A percentile compares a stretch with the other conserved stretches of the same genome.
These are phyloP conservation scores for Mellivora capensis DNA, from an alignment of 2,113 vertebrate genomes.

Conservation along the genomic window DNA sequence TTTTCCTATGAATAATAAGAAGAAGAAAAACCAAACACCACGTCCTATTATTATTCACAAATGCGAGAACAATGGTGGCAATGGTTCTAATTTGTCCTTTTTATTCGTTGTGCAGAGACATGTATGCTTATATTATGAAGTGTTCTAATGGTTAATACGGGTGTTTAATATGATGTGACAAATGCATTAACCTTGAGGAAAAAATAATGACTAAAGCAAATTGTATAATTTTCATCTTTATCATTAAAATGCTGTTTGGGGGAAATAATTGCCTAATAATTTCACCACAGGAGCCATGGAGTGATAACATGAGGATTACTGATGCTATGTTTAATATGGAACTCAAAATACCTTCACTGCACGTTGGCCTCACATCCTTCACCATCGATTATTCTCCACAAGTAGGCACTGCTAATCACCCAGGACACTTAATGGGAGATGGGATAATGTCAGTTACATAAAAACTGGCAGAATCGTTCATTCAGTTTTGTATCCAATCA, in stretches of 20 bases:
- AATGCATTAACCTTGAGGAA: constrained; percentile 54
- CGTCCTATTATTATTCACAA: background rate
- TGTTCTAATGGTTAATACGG: background rate
- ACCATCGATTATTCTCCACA: background rate
- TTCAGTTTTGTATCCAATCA: background rate
- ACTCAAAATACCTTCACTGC: background rate
- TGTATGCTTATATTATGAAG: background rate
- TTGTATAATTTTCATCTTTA: constrained; percentile 32
- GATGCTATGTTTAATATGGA: background rate
- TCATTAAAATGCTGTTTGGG: constrained; percentile 41
- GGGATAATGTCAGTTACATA: background rate
- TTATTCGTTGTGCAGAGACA: background rate
- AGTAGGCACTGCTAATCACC: background rate
- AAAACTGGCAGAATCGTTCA: background rate
- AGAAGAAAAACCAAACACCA: background rate
- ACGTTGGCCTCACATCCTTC: fast-evolving
- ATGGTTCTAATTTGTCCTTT: background rate
- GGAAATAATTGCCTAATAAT: constrained; percentile 21
- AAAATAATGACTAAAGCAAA: constrained; percentile 38
- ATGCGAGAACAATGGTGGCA: background rate
- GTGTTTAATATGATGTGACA: constrained; percentile 29
- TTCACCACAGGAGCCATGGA: background rate
- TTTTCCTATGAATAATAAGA: background rate
- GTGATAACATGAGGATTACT: background rate
- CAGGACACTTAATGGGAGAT: background rate